These are phyloP conservation scores for Myocastor coypus DNA, from an alignment of 2,113 vertebrate genomes.

Conservation along the genomic window DNA sequence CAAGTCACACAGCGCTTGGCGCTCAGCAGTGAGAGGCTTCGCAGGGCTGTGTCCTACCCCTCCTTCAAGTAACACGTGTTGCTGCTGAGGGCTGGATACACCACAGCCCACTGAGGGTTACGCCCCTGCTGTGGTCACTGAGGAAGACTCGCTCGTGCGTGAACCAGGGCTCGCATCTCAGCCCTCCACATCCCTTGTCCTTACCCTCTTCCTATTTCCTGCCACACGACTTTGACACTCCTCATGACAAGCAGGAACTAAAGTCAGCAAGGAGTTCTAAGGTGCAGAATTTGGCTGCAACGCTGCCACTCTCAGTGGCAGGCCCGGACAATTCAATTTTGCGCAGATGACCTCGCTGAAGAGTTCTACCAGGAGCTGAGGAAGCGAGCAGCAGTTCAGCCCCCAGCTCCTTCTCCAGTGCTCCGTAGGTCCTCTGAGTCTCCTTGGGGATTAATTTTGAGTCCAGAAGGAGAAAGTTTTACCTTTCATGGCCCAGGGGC, in stretches of 20 bases:
- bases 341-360: neutral
- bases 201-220: neutral
- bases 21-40: neutral
- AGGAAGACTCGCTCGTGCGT: neutral
- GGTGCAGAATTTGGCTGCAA: neutral
- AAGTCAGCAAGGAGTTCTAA: neutral
- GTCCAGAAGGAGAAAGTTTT: neutral
- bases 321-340: neutral
- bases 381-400: neutral
- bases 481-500: neutral
- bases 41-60: neutral
- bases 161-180: neutral
- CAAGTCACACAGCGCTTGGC: neutral
- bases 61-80: rapidly evolving
- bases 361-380: neutral
- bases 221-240: neutral
- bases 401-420: neutral
- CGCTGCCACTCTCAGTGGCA: neutral
- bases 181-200: neutral
- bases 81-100: rapidly evolving
- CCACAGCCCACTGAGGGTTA: rapidly evolving
- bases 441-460: slow-evolving; percentile 63
- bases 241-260: slow-evolving; percentile 37
- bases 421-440: neutral
- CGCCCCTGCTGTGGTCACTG: neutral